Conservation (phyloP, 2,888 invertebrate genomes). For the Pachydiplax longipennis region DNA sequence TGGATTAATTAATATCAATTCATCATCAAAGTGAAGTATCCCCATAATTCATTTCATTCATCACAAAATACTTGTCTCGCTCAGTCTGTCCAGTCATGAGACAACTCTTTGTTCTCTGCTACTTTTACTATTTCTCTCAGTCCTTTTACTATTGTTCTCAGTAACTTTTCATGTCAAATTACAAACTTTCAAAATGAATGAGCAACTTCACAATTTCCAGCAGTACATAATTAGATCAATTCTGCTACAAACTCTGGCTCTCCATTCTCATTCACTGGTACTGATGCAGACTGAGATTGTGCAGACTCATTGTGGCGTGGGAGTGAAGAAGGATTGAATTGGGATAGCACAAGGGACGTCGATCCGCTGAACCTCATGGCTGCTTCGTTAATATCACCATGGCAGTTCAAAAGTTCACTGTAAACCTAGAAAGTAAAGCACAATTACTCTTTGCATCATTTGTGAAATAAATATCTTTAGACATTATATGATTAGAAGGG, state of each 20-base stretch:
- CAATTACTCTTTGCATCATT: not conserved
- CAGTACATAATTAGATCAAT: constrained; percentile 61
- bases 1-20: constrained; percentile 5
- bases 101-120: not conserved
- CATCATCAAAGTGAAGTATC: not conserved
- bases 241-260: constrained; percentile 69
- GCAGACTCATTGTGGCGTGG: constrained; percentile 61
- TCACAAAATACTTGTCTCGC: constrained; percentile 3
- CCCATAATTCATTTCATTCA: constrained; percentile 26
- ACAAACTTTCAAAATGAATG: constrained; percentile 12
- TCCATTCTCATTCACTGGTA: constrained; percentile 65
- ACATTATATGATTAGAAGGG: too few species aligned
- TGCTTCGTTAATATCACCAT: constrained; percentile 59
- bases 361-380: constrained; percentile 69
- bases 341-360: constrained; percentile 67
- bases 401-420: constrained; percentile 38
- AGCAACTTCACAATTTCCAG: constrained; percentile 21
- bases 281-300: constrained; percentile 49
- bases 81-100: not conserved
- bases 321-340: constrained; percentile 53
- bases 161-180: not conserved
- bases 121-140: not conserved
- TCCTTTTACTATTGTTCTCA: too few species aligned
- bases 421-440: constrained; percentile 62
- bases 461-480: too few species aligned